Percentiles rank a stretch among this genome's conserved stretches.
These are phyloP conservation scores for Hemistola chrysoprasaria DNA, from an alignment of 2,888 invertebrate species.

Conservation along the genomic window DNA sequence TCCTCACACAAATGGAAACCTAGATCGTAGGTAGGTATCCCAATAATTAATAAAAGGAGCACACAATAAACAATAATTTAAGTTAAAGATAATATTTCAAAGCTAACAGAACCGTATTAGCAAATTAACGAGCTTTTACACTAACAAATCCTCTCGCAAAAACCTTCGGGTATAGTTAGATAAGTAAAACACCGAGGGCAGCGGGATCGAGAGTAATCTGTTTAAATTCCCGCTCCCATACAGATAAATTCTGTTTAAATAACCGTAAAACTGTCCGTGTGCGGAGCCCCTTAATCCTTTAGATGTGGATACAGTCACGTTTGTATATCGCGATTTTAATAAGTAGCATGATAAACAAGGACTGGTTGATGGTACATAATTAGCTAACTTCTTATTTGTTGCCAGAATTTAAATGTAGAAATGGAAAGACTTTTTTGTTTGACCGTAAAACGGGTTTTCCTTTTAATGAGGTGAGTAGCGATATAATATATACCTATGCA, in stretches of 20 bases:
- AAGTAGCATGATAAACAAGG: constrained; percentile 13
- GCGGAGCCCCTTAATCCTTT: constrained; percentile 54
- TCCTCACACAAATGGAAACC: too few species aligned
- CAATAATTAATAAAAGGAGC: too few species aligned
- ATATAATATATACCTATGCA: too few species aligned
- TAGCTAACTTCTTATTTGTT: too few species aligned
- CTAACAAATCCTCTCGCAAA: constrained; percentile 27
- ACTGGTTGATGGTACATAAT: constrained; percentile 9
- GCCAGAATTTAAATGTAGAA: too few species aligned
- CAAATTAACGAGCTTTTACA: constrained; percentile 26
- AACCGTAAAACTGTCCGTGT: constrained; percentile 62
- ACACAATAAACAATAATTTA: too few species aligned
- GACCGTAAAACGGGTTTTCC: too few species aligned
- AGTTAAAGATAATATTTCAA: neutral
- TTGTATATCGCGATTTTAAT: constrained; percentile 34
- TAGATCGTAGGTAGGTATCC: too few species aligned
- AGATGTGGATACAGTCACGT: constrained; percentile 53
- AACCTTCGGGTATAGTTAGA: constrained; percentile 39
- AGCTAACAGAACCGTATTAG: constrained; percentile 8
- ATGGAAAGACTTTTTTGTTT: too few species aligned
- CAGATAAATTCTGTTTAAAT: constrained; percentile 68
- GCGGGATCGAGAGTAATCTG: constrained; percentile 53
- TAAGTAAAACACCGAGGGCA: constrained; percentile 44
- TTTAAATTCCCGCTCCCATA: constrained; percentile 55
- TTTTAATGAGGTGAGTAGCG: too few species aligned